Evolutionary conservation across 1,140 invertebrate genomes (phyloP).

Genomic region (Psix sp.): DNA sequence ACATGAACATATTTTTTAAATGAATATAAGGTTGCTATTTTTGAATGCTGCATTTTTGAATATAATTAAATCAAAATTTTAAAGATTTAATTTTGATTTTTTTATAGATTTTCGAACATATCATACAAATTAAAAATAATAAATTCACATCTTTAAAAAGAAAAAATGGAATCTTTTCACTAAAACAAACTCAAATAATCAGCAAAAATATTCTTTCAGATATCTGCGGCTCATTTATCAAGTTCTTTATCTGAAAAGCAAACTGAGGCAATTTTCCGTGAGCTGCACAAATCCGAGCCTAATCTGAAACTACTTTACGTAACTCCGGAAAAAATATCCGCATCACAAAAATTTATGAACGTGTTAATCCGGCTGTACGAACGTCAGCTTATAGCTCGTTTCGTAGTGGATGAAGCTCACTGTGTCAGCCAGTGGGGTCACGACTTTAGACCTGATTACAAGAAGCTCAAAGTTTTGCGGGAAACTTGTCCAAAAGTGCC

Average conservation of each 20-base stretch:
- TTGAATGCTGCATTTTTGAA: too few relatives aligned
- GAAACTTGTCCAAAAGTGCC: slow-evolving; percentile 83
- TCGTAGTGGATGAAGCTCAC: slow-evolving; percentile 97
- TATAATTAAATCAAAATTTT: too few relatives aligned
- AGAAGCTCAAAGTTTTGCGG: slow-evolving; percentile 88
- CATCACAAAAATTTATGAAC: slow-evolving; percentile 81
- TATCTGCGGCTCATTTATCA: slow-evolving; percentile 86
- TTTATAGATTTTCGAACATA: too few relatives aligned
- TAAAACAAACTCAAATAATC: too few relatives aligned
- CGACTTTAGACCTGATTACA: slow-evolving; percentile 96
- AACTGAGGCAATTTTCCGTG: slow-evolving; percentile 82
- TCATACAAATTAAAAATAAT: too few relatives aligned
- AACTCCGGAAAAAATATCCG: slow-evolving; percentile 95
- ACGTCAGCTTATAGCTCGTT: slow-evolving; percentile 77
- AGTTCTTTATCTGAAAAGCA: slow-evolving; percentile 81
- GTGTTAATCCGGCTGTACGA: slow-evolving; percentile 78
- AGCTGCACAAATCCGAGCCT: slow-evolving; percentile 81
- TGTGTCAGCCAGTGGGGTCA: slow-evolving; percentile 99
- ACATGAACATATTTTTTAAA: too few relatives aligned
- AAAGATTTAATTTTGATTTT: too few relatives aligned
- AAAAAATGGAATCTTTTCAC: too few relatives aligned
- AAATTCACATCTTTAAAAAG: too few relatives aligned
- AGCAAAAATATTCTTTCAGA: slow-evolving; percentile 81
- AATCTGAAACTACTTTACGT: slow-evolving; percentile 93
- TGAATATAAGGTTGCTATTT: too few relatives aligned